phyloP scores from a whole-genome alignment of 2,113 vertebrate species.

The Drymodes brunneopygia region DNA sequence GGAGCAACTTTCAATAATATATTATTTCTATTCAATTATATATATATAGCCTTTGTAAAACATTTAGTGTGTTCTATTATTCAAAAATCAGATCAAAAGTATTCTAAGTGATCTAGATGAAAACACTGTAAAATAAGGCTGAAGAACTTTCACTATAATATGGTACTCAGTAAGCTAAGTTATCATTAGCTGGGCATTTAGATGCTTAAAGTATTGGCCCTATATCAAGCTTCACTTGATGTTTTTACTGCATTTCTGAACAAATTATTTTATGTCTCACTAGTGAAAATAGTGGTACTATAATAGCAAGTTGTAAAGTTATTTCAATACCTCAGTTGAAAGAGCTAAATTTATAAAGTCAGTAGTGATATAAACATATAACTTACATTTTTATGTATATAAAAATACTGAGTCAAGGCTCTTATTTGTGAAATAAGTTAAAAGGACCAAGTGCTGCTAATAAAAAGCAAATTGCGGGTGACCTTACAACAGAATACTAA shows the following conservation, averaged over 20 bases:
- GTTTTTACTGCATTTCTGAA: neutral
- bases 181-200: neutral
- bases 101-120: neutral
- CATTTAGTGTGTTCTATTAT: neutral
- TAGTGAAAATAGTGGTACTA: neutral
- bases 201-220: neutral
- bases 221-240: neutral
- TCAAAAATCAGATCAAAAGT: slow-evolving; percentile 9
- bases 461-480: neutral
- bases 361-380: neutral
- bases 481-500: neutral
- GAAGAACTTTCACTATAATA: neutral
- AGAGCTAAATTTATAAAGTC: neutral
- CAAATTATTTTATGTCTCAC: neutral
- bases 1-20: neutral
- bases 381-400: neutral
- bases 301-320: neutral
- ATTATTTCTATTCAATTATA: slow-evolving; percentile 10
- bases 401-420: neutral
- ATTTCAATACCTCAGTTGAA: neutral
- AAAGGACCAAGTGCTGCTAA: neutral
- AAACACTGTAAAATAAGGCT: neutral
- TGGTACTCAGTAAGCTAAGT: neutral
- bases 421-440: neutral
- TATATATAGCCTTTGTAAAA: neutral